Evolutionary conservation across 1,140 invertebrate genomes (phyloP).

Genomic region (Drosophila kohkoa): DNA sequence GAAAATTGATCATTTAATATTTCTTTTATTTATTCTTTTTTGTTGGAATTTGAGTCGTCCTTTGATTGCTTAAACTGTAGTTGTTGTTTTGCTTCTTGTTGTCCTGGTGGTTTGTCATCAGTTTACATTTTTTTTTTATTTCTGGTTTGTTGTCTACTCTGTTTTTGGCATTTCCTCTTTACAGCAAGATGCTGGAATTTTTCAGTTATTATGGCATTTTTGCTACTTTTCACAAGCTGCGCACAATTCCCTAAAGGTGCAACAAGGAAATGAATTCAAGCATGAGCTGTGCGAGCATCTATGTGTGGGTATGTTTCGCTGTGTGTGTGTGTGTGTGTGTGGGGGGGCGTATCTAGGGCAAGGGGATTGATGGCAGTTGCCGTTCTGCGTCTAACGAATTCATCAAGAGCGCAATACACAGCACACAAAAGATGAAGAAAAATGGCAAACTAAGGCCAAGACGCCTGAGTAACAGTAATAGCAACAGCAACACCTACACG

Average conservation of each 20-base stretch:
- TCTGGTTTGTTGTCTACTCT: conserved; percentile 6
- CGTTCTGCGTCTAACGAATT: conserved; percentile 47
- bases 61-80: neutral
- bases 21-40: neutral
- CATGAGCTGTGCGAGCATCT: conserved; percentile 18
- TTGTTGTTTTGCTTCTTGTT: neutral
- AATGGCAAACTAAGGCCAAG: conserved; percentile 52
- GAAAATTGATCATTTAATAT: conserved; percentile 3
- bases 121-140: conserved; percentile 29
- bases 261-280: conserved; percentile 41
- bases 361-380: conserved; percentile 28
- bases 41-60: neutral
- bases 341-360: conserved; percentile 25
- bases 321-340: conserved; percentile 13
- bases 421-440: conserved; percentile 50
- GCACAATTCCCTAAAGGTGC: conserved; percentile 49
- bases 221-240: conserved; percentile 34
- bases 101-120: conserved; percentile 15
- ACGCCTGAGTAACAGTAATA: conserved; percentile 18
- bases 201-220: conserved; percentile 39
- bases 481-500: conserved; percentile 7
- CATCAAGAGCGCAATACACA: conserved; percentile 31
- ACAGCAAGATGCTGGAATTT: conserved; percentile 23
- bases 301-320: neutral
- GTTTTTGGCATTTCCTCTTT: neutral